Base-by-base conservation (phyloP, 1,140 invertebrate genomes). In the Helicoverpa armigera region DNA sequence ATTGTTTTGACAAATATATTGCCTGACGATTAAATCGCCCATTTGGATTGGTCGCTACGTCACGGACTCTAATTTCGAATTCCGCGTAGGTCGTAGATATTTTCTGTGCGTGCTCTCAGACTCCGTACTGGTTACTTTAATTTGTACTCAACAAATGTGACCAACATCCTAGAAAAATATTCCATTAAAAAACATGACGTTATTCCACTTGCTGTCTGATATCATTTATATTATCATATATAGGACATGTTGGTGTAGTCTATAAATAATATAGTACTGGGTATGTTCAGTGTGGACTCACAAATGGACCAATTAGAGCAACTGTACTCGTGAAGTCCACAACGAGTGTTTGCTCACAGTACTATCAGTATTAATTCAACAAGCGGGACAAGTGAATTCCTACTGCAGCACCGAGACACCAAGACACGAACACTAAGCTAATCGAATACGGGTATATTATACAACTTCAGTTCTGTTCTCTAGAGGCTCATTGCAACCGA, bases 81-180 rank as follows among this genome's bases (percentile, higher is more conserved):
- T 75, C 73, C 73, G 56, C 43, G 73, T 75, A 61, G 43, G 56
- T 75, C 73, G 56, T 75, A 61, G 43, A 75, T 61, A 60, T 75
- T 60, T 75, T 61, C 56, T 75, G 56, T 61, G 56, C 51, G 56
- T 61, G 58, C 29, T 29, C 58, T 23, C 73, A 14, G 43, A 75
- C 53, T 35, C n/a, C 23, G 73, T 61, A 50, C 56, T 18, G 54
- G 16, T 53, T 61, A 16, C 58, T 50, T 75, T 60, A 61, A 61
- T 61, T 75, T 75, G 51, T 61, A 10, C 29, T 50, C 43, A 75
- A 75, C 61, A 75, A 75, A 75, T 73, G 70, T 58, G 18, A 31
- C 51, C 53, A 18, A 73, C 67, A 70, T 54, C 13, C 48, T 11
- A 70, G 50, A 70, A 70, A 70, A 70, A 70, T 70, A 70, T 54